phyloP scores from a whole-genome alignment of 1,140 invertebrate genomes.

The Xylocopa sonorina region DNA sequence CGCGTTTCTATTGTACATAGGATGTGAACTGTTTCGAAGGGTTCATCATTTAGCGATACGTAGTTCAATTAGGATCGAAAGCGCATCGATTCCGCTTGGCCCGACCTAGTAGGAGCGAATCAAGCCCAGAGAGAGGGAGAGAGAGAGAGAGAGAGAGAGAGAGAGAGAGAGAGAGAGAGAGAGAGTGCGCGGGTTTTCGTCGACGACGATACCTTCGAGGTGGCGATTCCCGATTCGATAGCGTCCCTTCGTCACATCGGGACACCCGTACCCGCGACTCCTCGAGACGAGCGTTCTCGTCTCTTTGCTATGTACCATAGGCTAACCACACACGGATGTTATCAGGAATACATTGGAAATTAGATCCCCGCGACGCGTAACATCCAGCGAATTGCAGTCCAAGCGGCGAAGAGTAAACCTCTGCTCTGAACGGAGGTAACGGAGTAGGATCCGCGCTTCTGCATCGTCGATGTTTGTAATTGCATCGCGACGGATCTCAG shows the following conservation, averaged over 20 bases:
- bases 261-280: not conserved
- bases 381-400: conserved; percentile 26
- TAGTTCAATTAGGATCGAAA: conserved; percentile 40
- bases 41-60: conserved; percentile 33
- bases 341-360: conserved; percentile 37
- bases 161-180: too few species aligned
- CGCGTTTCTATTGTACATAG: conserved; percentile 35
- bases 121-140: too few species aligned
- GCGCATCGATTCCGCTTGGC: conserved; percentile 30
- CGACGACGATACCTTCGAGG: conserved; percentile 8
- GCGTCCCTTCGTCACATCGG: conserved; percentile 6
- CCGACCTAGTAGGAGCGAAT: conserved; percentile 10
- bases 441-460: not conserved
- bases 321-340: conserved; percentile 38
- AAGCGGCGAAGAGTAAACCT: not conserved
- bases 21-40: not conserved
- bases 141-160: too few species aligned
- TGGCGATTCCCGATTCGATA: conserved; percentile 29
- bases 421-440: too few species aligned
- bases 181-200: not conserved
- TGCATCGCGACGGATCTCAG: conserved; percentile 26
- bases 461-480: conserved; percentile 19
- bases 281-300: not conserved
- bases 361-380: conserved; percentile 37
- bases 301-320: conserved; percentile 26